These are phyloP conservation scores for Cheirogaleus medius DNA, from an alignment of 2,113 vertebrate genomes.

Conservation along the genomic window DNA sequence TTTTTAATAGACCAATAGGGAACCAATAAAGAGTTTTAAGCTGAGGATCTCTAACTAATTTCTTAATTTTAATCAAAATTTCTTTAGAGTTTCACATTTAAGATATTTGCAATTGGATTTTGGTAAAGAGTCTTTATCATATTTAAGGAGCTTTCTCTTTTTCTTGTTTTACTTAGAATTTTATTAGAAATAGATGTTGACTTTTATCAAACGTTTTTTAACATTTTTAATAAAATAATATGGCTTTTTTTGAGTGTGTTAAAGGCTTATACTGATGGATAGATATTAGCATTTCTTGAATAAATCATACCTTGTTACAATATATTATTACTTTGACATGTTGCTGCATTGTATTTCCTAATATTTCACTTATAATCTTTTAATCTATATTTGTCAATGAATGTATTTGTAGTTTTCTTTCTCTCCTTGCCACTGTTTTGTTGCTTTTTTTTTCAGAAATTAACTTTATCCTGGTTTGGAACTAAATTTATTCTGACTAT, in stretches of 20 bases:
- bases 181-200: not conserved
- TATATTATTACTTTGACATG: not conserved
- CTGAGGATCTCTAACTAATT: not conserved
- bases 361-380: not conserved
- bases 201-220: not conserved
- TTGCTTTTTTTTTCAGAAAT: not conserved
- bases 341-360: not conserved
- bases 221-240: not conserved
- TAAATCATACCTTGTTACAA: not conserved
- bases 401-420: not conserved
- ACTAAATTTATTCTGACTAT: constrained; percentile 6
- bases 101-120: not conserved
- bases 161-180: not conserved
- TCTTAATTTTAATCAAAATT: not conserved
- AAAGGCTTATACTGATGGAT: not conserved
- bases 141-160: not conserved
- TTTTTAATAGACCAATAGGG: not conserved
- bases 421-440: not conserved
- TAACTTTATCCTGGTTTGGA: not conserved
- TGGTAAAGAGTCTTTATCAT: not conserved
- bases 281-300: not conserved
- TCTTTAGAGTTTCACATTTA: not conserved
- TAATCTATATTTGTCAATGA: not conserved
- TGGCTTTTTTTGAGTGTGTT: not conserved
- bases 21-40: not conserved